Evolutionary conservation across 2,113 vertebrate species (phyloP).

Genomic region (Hyaena hyaena): DNA sequence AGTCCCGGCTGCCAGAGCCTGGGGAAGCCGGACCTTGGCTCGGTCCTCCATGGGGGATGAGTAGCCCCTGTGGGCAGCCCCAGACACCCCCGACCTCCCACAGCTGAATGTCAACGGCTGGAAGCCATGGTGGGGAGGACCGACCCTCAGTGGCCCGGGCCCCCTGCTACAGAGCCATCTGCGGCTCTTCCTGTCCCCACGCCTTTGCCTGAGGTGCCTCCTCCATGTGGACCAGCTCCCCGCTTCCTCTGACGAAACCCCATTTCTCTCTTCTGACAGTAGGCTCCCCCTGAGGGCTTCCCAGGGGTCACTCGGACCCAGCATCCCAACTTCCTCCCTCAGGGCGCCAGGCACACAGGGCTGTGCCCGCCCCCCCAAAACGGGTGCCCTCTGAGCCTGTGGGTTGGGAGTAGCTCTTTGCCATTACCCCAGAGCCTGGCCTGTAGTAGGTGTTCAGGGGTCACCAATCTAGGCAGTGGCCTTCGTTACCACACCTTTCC

Average conservation of each 20-base stretch:
- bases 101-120: background rate
- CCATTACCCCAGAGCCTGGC: background rate
- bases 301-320: background rate
- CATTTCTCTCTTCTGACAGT: background rate
- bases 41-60: background rate
- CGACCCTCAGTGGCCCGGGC: background rate
- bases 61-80: background rate
- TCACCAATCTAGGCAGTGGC: no score
- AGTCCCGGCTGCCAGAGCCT: background rate
- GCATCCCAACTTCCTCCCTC: background rate
- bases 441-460: no score
- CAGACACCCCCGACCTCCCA: background rate
- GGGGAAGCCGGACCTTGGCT: background rate
- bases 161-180: background rate
- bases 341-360: background rate
- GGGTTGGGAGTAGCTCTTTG: background rate
- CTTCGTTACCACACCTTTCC: background rate
- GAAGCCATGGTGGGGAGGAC: background rate
- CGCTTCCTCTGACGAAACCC: background rate
- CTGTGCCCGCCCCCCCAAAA: background rate
- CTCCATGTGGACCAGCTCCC: rapidly evolving
- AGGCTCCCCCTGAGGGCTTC: background rate
- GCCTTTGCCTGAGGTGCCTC: background rate
- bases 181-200: rapidly evolving
- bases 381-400: rapidly evolving